Base-by-base conservation (phyloP, 2,797 vertebrate genomes). In the Darevskia mixta region DNA sequence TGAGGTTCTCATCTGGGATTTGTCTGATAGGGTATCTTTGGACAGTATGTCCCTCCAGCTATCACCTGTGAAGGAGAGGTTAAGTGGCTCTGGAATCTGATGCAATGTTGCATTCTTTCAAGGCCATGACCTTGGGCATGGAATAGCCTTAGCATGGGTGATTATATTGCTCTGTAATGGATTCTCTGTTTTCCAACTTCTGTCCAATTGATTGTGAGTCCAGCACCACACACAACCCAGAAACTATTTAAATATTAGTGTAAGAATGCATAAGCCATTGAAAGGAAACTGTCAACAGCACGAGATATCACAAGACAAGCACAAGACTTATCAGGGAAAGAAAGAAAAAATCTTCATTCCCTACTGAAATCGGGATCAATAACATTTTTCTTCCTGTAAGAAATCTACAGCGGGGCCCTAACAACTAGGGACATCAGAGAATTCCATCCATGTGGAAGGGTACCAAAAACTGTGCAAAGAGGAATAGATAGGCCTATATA, bases 211-310 rank as follows among this genome's bases (percentile, higher is more conserved):
- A 90, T 82, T 13, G 77, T 92, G 93, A 91, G 10, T 11, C 87
- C 43, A 83, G 3, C 75, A 69, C 32, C 35, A 55, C 75, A 71
- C 25, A 83, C 17, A 73, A 91, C 88, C 82, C 82, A 89, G 75
- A 67, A 77, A 76, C 87, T 91, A 75, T 79, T 80, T 92, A 78
- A 66, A 92, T 91, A 91, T 91, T 95, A 94, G 66, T 85, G 86
- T 90, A 90, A 95, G 91, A 92, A 95, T 91, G 92, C 66, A 64
- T 64, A 23, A 64, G 61, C 91, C 0, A 0, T 77, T 93, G 93
- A 93, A 89, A 93, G 92, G 2, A 86, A 93, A 91, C 89, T 92
- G 92, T 86, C 92, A 91, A 78, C 83, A 91, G 89, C 90, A 91
- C 90, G 92, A 91, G 93, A 15, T 15, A 67, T 90, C 85, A 90